Percentiles rank a stretch among this genome's conserved stretches.
Conservation (phyloP, 2,113 vertebrate species). For the Petroica traversi region DNA sequence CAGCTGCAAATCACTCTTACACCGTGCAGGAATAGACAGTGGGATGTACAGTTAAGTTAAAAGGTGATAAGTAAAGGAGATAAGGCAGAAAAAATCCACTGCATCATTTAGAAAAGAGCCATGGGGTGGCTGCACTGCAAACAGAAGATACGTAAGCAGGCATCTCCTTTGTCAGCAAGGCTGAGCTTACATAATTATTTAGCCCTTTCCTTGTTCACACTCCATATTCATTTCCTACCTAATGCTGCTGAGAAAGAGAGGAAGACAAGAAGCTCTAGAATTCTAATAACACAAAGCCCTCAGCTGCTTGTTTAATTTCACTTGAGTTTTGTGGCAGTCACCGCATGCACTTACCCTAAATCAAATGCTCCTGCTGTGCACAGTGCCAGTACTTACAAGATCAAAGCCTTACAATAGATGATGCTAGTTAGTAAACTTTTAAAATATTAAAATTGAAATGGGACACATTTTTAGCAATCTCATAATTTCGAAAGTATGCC, state of each 20-base stretch:
- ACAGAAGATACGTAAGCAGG: neutral
- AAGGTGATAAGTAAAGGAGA: neutral
- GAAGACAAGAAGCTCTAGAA: neutral
- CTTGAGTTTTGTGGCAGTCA: constrained; percentile 22
- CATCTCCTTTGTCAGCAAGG: neutral
- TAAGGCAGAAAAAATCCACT: neutral
- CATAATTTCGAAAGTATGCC: neutral
- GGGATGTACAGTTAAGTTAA: neutral
- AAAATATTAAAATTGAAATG: constrained; percentile 32
- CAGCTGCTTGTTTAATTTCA: constrained; percentile 49
- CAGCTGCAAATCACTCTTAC: neutral
- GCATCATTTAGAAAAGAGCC: neutral
- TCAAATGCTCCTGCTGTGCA: constrained; percentile 57
- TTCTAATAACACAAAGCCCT: constrained; percentile 30
- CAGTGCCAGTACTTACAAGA: constrained; percentile 42
- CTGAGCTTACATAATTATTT: neutral
- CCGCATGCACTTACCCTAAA: constrained; percentile 12
- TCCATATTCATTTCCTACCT: constrained; percentile 1
- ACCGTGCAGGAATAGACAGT: neutral
- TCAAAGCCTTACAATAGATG: constrained; percentile 43
- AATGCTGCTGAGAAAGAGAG: neutral
- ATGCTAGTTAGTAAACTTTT: constrained; percentile 9
- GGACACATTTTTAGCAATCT: neutral
- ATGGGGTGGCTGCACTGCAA: neutral
- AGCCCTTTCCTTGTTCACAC: neutral